These are phyloP conservation scores for Biston stratarius DNA, from an alignment of 2,888 invertebrate species.

Conservation along the genomic window DNA sequence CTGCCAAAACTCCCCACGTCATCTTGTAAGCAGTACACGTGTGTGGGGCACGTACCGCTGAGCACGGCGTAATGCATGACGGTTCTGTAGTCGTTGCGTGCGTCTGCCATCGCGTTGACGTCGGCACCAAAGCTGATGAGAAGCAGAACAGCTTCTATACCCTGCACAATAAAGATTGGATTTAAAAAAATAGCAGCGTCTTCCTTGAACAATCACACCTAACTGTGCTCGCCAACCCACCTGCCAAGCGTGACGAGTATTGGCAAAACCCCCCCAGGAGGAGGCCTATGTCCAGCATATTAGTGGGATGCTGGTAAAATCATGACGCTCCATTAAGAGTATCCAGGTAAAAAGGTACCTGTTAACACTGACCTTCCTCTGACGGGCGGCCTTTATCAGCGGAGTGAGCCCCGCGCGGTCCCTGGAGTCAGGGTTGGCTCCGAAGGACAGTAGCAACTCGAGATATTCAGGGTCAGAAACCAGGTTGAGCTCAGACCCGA, in stretches of 20 bases:
- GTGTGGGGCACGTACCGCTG: constrained; percentile 84
- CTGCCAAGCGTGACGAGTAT: too few relatives aligned
- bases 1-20: too few relatives aligned
- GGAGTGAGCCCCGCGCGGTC: constrained; percentile 96
- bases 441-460: constrained; percentile 93
- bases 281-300: too few relatives aligned
- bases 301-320: too few relatives aligned
- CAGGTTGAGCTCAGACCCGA: constrained; percentile 95
- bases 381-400: constrained; percentile 95
- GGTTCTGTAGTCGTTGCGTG: constrained; percentile 94
- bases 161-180: constrained; percentile 71
- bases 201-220: too few relatives aligned
- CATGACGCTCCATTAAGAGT: too few relatives aligned
- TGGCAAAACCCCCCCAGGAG: too few relatives aligned
- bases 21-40: background rate
- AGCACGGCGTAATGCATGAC: constrained; percentile 96
- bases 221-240: too few relatives aligned
- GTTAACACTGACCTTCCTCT: constrained; percentile 87
- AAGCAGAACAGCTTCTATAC: constrained; percentile 91
- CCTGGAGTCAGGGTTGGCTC: constrained; percentile 94
- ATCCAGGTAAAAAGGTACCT: too few relatives aligned
- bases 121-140: constrained; percentile 93
- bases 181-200: too few relatives aligned
- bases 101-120: constrained; percentile 94
- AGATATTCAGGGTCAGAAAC: constrained; percentile 93